Conservation (phyloP, 2,888 invertebrate species). For the Platynereis dumerilii region DNA sequence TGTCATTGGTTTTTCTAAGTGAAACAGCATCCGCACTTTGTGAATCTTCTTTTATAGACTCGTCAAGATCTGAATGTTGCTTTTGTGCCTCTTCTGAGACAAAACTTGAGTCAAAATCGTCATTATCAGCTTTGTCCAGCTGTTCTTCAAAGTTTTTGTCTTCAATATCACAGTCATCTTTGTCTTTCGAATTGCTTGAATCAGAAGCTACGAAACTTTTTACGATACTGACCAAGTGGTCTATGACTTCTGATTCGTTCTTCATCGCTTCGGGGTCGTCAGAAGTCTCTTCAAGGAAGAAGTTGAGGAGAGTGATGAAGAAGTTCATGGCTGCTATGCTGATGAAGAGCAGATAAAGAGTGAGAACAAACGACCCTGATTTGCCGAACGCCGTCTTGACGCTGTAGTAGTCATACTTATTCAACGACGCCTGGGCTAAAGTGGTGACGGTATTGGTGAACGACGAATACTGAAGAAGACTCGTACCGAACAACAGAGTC, state of each 20-base stretch:
- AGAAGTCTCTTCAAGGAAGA: not conserved
- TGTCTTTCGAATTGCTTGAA: too few species aligned
- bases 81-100: too few species aligned
- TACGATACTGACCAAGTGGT: not conserved
- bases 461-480: not conserved
- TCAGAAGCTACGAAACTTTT: not conserved
- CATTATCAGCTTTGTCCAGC: too few species aligned
- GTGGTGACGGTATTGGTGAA: not conserved
- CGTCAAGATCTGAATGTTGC: too few species aligned
- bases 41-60: too few species aligned
- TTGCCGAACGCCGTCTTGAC: not conserved
- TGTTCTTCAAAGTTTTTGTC: too few species aligned
- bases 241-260: not conserved
- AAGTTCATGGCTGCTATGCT: not conserved
- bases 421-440: not conserved
- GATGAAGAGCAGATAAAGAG: not conserved
- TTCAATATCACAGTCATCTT: too few species aligned
- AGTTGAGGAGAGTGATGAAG: constrained; percentile 1
- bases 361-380: not conserved
- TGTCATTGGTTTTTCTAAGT: too few species aligned
- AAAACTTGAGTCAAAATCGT: too few species aligned
- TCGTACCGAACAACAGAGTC: not conserved
- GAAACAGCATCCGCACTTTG: too few species aligned
- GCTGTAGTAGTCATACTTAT: not conserved
- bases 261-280: not conserved